These are phyloP conservation scores for Odobenus rosmarus DNA, from an alignment of 2,113 vertebrate species.

Conservation along the genomic window DNA sequence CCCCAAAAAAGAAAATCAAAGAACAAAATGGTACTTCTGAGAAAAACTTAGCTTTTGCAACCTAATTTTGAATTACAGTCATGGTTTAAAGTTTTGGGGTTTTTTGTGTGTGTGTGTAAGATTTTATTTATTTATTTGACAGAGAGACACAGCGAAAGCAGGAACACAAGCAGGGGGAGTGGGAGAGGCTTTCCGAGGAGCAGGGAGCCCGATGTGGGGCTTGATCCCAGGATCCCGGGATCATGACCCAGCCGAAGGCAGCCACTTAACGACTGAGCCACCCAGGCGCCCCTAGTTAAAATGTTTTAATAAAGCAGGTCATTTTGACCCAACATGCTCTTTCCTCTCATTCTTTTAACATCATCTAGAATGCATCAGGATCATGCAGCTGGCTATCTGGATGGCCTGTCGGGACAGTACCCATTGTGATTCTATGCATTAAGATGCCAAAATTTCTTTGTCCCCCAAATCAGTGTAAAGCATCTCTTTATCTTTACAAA, in stretches of 20 bases:
- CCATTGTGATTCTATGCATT: neutral
- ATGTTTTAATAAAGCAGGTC: slow-evolving; percentile 43
- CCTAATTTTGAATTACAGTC: slow-evolving; percentile 9
- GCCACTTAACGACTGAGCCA: too few relatives aligned
- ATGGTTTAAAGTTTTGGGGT: neutral
- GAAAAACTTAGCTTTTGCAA: neutral
- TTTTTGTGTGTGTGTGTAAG: too few relatives aligned
- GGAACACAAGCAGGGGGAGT: too few relatives aligned
- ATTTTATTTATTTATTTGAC: too few relatives aligned
- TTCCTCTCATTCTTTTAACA: neutral
- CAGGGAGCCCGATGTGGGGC: too few relatives aligned
- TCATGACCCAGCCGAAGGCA: too few relatives aligned
- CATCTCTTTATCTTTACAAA: neutral
- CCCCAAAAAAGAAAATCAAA: neutral
- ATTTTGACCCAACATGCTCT: neutral
- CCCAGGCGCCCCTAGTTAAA: neutral
- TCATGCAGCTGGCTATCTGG: neutral
- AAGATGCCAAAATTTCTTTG: neutral
- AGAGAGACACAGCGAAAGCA: too few relatives aligned
- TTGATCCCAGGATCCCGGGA: too few relatives aligned
- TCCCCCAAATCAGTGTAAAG: neutral
- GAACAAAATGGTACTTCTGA: neutral
- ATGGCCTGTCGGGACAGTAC: neutral
- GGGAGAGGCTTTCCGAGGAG: too few relatives aligned
- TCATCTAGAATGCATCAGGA: neutral